Percentiles rank a stretch among this genome's conserved stretches.
phyloP scores from a whole-genome alignment of 2,888 invertebrate species.

The Phyllotreta cruciferae region DNA sequence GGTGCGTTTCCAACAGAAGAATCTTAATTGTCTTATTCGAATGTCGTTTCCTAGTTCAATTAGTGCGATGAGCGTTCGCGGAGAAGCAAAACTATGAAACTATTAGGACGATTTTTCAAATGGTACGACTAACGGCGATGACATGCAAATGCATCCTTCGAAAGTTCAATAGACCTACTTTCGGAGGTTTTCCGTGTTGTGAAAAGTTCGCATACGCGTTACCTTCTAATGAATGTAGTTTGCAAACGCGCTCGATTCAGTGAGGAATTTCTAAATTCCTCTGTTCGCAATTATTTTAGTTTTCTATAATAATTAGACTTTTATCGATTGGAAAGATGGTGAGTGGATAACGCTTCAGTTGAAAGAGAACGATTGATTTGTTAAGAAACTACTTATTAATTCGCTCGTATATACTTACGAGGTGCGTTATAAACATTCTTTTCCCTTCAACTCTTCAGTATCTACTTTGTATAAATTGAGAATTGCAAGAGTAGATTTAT shows the following conservation, averaged over 20 bases:
- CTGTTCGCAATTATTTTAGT: too few species aligned
- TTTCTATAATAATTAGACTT: too few species aligned
- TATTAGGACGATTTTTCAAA: not conserved
- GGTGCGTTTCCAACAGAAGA: not conserved
- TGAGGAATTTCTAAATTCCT: too few species aligned
- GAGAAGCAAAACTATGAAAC: not conserved
- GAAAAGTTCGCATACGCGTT: conserved; percentile 1
- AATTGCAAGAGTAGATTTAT: not conserved
- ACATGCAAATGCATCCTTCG: not conserved
- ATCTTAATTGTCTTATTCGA: not conserved
- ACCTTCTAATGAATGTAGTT: not conserved
- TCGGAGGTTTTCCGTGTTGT: too few species aligned
- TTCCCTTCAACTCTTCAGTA: not conserved
- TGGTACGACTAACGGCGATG: not conserved
- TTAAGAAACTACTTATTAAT: too few species aligned
- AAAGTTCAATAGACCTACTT: conserved; percentile 4
- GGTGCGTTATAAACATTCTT: not conserved
- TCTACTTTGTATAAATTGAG: too few species aligned
- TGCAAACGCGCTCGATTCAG: not conserved
- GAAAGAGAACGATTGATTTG: too few species aligned
- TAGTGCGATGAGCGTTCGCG: not conserved
- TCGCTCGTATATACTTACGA: not conserved
- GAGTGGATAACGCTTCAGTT: too few species aligned
- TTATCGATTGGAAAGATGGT: too few species aligned
- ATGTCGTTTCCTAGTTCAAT: conserved; percentile 3